Evolutionary conservation across 2,888 invertebrate genomes (phyloP).

Genomic region (Drepana falcataria): DNA sequence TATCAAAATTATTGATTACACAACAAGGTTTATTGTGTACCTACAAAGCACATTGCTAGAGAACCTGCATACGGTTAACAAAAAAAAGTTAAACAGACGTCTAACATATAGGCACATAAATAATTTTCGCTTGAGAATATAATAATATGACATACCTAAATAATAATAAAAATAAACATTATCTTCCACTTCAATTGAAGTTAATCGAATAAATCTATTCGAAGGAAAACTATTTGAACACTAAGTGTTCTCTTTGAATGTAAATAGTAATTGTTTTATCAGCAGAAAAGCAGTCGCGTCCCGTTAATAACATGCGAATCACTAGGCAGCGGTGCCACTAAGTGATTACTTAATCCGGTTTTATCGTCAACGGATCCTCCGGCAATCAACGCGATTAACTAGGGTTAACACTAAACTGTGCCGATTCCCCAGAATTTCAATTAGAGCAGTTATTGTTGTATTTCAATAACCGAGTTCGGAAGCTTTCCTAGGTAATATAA

Average conservation of each 20-base stretch:
- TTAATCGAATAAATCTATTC: not conserved
- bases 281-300: conserved; percentile 4
- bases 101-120: too few relatives aligned
- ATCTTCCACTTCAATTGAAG: too few relatives aligned
- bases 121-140: too few relatives aligned
- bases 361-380: conserved; percentile 43
- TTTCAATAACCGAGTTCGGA: too few relatives aligned
- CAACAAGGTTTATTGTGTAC: too few relatives aligned
- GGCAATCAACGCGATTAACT: conserved; percentile 69
- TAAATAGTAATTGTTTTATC: not conserved
- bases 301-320: conserved; percentile 18
- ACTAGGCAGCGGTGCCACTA: conserved; percentile 43
- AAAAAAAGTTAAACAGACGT: too few relatives aligned
- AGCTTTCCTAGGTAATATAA: too few relatives aligned
- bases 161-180: too few relatives aligned
- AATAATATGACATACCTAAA: too few relatives aligned
- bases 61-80: too few relatives aligned
- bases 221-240: not conserved
- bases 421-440: conserved; percentile 38
- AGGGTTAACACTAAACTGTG: conserved; percentile 52
- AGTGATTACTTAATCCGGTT: conserved; percentile 66
- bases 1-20: too few relatives aligned
- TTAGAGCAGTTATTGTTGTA: conserved; percentile 9
- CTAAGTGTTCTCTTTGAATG: not conserved
- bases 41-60: too few relatives aligned